A percentile compares a stretch with the other conserved stretches of the same genome.
phyloP scores from a whole-genome alignment of 2,888 invertebrate species.

The Iphiclides podalirius region DNA sequence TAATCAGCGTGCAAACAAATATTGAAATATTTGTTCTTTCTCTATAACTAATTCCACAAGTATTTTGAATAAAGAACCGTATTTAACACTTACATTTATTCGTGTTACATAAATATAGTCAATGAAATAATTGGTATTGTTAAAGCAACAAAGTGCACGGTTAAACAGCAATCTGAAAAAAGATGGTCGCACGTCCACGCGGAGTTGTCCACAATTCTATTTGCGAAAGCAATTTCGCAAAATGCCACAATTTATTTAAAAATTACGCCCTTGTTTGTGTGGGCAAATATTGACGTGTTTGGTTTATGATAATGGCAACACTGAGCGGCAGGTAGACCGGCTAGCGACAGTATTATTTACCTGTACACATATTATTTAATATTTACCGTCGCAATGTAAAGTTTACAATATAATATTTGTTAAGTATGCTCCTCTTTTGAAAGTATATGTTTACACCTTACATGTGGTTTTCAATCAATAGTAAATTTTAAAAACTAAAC shows the following conservation, averaged over 20 bases:
- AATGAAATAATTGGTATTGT: too few relatives aligned
- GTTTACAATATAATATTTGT: conserved; percentile 79
- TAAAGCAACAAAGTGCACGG: conserved; percentile 45
- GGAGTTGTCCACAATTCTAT: conserved; percentile 71
- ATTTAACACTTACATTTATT: too few relatives aligned
- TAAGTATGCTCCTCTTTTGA: conserved; percentile 73
- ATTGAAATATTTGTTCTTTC: too few relatives aligned
- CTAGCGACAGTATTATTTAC: conserved; percentile 75
- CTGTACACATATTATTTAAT: conserved; percentile 75
- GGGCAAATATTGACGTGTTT: conserved; percentile 80
- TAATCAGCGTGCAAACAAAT: too few relatives aligned
- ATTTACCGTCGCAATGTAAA: conserved; percentile 74
- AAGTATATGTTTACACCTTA: conserved; percentile 67
- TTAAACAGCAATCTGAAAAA: conserved; percentile 58
- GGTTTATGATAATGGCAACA: conserved; percentile 80
- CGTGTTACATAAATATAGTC: too few relatives aligned
- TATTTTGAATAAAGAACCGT: too few relatives aligned
- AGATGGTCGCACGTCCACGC: conserved; percentile 62
- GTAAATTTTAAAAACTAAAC: conserved; percentile 68
- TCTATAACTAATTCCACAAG: too few relatives aligned
- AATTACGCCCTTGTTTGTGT: conserved; percentile 80
- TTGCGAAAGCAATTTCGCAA: conserved; percentile 78
- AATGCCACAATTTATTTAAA: conserved; percentile 81
- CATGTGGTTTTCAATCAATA: conserved; percentile 73
- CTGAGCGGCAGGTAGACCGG: conserved; percentile 66